phyloP scores from a whole-genome alignment of 2,797 vertebrate genomes.

The Urophycis tenuis region DNA sequence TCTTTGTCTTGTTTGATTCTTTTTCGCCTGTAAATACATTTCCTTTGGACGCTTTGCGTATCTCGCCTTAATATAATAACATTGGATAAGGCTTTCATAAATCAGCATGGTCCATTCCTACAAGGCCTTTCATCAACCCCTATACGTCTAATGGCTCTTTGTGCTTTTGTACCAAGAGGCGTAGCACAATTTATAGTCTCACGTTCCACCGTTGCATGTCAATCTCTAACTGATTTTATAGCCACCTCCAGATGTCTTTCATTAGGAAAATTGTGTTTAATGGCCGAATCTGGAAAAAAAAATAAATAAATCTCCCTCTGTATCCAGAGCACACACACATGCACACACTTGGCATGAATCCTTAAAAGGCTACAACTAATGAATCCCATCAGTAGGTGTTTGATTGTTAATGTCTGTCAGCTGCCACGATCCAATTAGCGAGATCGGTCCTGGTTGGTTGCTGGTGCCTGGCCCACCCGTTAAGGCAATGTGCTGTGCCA shows the following conservation, averaged over 20 bases:
- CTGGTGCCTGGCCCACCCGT: conserved; percentile 46
- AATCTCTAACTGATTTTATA: conserved; percentile 9
- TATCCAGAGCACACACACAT: conserved; percentile 33
- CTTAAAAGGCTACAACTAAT: conserved; percentile 39
- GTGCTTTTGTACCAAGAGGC: neutral
- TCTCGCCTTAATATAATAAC: neutral
- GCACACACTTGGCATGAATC: conserved; percentile 3
- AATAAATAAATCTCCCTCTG: conserved; percentile 48
- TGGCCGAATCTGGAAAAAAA: conserved; percentile 57
- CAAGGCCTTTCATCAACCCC: neutral
- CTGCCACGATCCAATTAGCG: conserved; percentile 61
- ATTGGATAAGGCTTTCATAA: neutral
- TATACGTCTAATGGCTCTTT: neutral
- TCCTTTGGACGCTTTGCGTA: neutral
- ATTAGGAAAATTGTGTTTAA: conserved; percentile 64
- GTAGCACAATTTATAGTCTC: neutral
- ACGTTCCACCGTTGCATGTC: neutral
- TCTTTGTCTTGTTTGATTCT: neutral
- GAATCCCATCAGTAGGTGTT: conserved; percentile 55
- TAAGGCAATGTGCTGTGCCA: conserved; percentile 47
- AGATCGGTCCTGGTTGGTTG: conserved; percentile 53
- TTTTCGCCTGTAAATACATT: neutral
- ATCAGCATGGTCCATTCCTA: neutral
- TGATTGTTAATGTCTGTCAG: conserved; percentile 55
- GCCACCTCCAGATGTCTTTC: conserved; percentile 56